Base-by-base conservation (phyloP, 2,113 vertebrate genomes). In the Phaetusa simplex region DNA sequence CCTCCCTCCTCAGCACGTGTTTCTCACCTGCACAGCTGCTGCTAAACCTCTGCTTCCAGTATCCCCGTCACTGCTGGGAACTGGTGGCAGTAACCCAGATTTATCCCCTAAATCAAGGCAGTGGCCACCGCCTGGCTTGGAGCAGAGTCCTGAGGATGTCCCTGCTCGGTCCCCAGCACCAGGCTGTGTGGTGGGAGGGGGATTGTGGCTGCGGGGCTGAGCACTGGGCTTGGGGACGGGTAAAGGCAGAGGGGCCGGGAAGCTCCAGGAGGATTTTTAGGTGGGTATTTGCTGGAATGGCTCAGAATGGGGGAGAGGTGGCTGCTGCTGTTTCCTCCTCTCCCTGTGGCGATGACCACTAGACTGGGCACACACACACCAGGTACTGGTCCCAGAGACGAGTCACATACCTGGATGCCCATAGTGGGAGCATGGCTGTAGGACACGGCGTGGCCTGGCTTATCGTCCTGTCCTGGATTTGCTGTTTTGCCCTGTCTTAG, bases 401-500 rank as follows among this genome's bases (percentile, higher is more conserved):
- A 88, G 36, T 22, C 22, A 2, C 27, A 29, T 59, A 18, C 24
- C 40, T 47, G 13, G 26, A 77, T 18, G 50, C 52, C 78, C 13
- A 11, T 36, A 56, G 49, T 2, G 27, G 32, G 21, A 82, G 14
- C 38, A 8, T 21, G 47, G 27, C 52, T 82, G 36, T 26, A 29
- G 86, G 55, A 43, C 14, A 58, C 15, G 50, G 56, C 12, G 12
- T 4, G 5, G 32, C 56, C 29, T 59, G 22, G 71, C 20, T 91
- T 61, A 27, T 21, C 1, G 2, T 30, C 55, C 69, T 58, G 8
- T 47, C 53, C 23, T 0, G 0, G 13, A 7, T n/a, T 66, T 58
- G 43, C 56, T 80, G 82, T 40, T 91, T 69, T 64, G 27, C 62
- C 24, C 43, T 50, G 6, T 38, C 40, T 26, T 78, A 78, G 78